These are phyloP conservation scores for Pandemis corylana DNA, from an alignment of 2,888 invertebrate genomes.

Conservation along the genomic window DNA sequence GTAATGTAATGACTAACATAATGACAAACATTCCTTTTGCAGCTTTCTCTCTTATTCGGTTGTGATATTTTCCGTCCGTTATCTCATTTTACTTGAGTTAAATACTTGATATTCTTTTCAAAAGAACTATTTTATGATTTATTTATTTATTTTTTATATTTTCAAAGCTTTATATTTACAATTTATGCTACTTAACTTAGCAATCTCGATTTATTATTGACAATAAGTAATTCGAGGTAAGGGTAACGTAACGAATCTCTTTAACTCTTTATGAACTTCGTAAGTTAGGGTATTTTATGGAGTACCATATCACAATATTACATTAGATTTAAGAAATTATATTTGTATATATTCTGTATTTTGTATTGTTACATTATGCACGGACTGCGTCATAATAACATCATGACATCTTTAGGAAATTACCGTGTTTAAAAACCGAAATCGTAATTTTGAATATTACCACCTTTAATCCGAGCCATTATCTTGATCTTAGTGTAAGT, in stretches of 20 bases:
- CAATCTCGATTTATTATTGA: constrained; percentile 55
- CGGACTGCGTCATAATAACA: background rate
- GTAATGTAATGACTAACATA: constrained; percentile 20
- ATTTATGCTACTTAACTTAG: constrained; percentile 32
- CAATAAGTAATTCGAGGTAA: constrained; percentile 62
- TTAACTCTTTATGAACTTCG: constrained; percentile 41
- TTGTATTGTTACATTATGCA: constrained; percentile 26
- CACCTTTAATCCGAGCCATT: constrained; percentile 81
- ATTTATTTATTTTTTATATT: constrained; percentile 41
- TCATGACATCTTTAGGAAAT: background rate
- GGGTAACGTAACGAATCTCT: constrained; percentile 43
- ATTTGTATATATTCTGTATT: constrained; percentile 38
- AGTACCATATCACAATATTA: constrained; percentile 40
- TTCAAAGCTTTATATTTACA: constrained; percentile 39
- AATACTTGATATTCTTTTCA: constrained; percentile 26
- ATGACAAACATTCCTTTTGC: constrained; percentile 44
- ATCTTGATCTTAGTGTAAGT: constrained; percentile 50
- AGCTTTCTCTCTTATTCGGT: constrained; percentile 52
- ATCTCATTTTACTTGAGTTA: constrained; percentile 43
- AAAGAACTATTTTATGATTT: constrained; percentile 17
- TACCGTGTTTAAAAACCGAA: constrained; percentile 31
- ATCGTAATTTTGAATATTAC: constrained; percentile 48
- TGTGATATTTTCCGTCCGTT: constrained; percentile 68
- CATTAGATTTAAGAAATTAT: constrained; percentile 52
- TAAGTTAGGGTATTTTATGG: constrained; percentile 30